Evolutionary conservation across 2,113 vertebrate species (phyloP).

Genomic region (Pholis gunnellus): DNA sequence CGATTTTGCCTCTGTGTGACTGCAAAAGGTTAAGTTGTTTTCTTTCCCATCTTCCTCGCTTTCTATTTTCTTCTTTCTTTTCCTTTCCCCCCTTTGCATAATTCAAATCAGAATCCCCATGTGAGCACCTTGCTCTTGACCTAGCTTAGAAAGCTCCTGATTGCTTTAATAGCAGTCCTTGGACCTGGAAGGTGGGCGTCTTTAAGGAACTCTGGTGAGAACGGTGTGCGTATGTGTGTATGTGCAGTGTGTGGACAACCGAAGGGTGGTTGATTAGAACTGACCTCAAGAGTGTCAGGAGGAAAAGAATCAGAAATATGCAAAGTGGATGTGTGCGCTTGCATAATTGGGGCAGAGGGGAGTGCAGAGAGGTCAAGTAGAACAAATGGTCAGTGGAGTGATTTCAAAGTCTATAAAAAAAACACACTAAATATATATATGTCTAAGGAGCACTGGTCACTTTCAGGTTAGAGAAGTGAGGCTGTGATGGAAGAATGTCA

Average conservation of each 20-base stretch:
- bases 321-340: constrained; percentile 78
- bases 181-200: constrained; percentile 77
- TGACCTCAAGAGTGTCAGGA: constrained; percentile 75
- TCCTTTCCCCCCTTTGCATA: constrained; percentile 64
- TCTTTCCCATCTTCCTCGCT: constrained; percentile 49
- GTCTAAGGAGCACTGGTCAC: constrained; percentile 62
- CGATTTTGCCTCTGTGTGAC: constrained; percentile 34
- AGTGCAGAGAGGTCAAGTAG: constrained; percentile 76
- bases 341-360: constrained; percentile 87
- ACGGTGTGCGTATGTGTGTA: constrained; percentile 28
- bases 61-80: constrained; percentile 55
- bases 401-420: constrained; percentile 52
- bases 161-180: constrained; percentile 85
- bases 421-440: constrained; percentile 41
- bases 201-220: constrained; percentile 72
- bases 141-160: constrained; percentile 79
- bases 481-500: constrained; percentile 45
- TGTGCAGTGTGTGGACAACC: constrained; percentile 58
- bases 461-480: constrained; percentile 74
- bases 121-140: constrained; percentile 80
- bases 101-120: constrained; percentile 81
- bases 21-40: constrained; percentile 55
- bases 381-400: constrained; percentile 73
- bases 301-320: constrained; percentile 82
- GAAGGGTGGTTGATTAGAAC: constrained; percentile 83